phyloP scores from a whole-genome alignment of 2,888 invertebrate genomes.

The Lymantria monacha region DNA sequence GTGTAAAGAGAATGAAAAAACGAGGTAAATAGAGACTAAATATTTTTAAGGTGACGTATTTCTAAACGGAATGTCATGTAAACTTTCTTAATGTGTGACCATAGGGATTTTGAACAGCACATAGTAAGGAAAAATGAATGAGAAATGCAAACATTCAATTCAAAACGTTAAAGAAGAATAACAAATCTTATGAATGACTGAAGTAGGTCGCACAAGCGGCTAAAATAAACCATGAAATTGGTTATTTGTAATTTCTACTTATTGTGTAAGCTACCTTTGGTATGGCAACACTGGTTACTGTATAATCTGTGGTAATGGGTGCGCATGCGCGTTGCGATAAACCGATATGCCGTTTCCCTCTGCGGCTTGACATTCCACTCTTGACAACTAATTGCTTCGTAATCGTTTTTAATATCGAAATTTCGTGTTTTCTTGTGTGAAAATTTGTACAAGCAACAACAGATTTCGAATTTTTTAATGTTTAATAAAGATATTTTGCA shows the following conservation, averaged over 20 bases:
- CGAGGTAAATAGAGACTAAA: too few species aligned
- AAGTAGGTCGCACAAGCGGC: constrained; percentile 12
- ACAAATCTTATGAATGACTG: not conserved
- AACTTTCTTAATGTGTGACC: too few species aligned
- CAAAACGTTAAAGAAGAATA: too few species aligned
- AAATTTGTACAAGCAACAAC: constrained; percentile 5
- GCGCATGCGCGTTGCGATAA: constrained; percentile 16
- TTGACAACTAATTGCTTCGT: not conserved
- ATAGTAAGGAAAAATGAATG: too few species aligned
- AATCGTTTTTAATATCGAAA: not conserved
- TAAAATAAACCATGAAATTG: constrained; percentile 24
- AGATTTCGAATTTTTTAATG: constrained; percentile 3
- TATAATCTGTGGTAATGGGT: constrained; percentile 11
- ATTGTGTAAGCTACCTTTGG: constrained; percentile 22
- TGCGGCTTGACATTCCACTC: not conserved
- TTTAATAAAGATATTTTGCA: not conserved
- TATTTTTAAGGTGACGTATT: too few species aligned
- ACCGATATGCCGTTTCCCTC: not conserved
- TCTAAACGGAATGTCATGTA: too few species aligned
- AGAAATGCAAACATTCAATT: too few species aligned
- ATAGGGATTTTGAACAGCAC: too few species aligned
- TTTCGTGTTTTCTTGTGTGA: constrained; percentile 5
- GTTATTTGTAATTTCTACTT: constrained; percentile 24
- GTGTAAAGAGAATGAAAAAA: too few species aligned
- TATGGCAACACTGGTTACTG: constrained; percentile 5